phyloP scores from a whole-genome alignment of 2,888 invertebrate species.

The Zelleria hepariella region DNA sequence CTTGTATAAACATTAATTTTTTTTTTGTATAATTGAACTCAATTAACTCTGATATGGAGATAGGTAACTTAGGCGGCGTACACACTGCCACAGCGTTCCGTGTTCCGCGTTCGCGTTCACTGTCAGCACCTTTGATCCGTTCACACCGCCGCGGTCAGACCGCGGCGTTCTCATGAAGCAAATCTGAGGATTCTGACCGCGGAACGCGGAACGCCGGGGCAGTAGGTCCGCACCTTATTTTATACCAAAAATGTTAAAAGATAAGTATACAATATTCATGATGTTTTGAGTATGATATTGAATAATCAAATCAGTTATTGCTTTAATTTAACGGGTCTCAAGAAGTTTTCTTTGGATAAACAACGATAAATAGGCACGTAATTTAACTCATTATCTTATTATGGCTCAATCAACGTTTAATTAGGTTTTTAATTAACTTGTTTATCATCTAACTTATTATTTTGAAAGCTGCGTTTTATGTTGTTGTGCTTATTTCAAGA shows the following conservation, averaged over 20 bases:
- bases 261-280: not conserved
- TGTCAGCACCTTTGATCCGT: no score
- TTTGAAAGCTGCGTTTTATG: not conserved
- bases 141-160: no score
- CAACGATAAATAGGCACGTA: not conserved
- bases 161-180: no score
- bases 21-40: no score
- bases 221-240: not conserved
- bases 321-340: no score
- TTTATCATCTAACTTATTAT: not conserved
- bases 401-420: not conserved
- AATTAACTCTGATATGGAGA: no score
- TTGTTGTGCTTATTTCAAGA: no score
- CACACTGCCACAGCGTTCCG: no score
- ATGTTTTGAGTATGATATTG: not conserved
- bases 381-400: not conserved
- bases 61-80: no score
- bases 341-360: not conserved
- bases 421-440: not conserved
- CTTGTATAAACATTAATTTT: slow-evolving; percentile 1
- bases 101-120: no score
- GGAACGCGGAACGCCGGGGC: no score
- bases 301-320: not conserved
- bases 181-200: no score
- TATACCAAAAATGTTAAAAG: not conserved